A percentile compares a stretch with the other conserved stretches of the same genome.
Conservation (phyloP, 2,888 invertebrate genomes). For the Elysia crispata region DNA sequence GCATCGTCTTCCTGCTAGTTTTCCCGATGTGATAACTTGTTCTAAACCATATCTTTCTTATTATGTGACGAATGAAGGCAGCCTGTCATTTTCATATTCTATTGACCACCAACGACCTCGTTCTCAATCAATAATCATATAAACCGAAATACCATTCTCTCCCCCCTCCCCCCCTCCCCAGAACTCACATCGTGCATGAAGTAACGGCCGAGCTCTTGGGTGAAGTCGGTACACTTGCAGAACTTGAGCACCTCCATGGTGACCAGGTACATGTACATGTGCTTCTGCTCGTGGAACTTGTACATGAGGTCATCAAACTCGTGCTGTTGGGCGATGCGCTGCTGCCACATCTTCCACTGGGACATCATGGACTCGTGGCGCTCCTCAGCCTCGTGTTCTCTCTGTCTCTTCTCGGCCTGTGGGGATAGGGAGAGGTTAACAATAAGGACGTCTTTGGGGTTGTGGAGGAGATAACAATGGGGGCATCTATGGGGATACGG, state of each 20-base stretch:
- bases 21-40: no score
- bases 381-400: not conserved
- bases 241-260: constrained; percentile 44
- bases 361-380: constrained; percentile 34
- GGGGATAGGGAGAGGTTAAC: not conserved
- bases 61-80: no score
- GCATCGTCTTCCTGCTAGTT: no score
- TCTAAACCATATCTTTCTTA: no score
- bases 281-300: constrained; percentile 35
- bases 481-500: no score
- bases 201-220: constrained; percentile 25
- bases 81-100: no score
- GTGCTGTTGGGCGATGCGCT: constrained; percentile 14
- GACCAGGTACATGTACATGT: constrained; percentile 32
- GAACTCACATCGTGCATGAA: constrained; percentile 29
- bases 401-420: not conserved
- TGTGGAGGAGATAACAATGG: no score
- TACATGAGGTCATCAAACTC: constrained; percentile 26
- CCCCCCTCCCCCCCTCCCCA: not conserved
- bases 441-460: no score
- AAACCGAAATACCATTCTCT: no score
- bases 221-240: constrained; percentile 44
- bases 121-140: no score
- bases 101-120: no score
- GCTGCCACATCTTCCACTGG: constrained; percentile 44